These are phyloP conservation scores for Astreopora myriophthalma DNA, from an alignment of 64 coral and sea anemone species.

Conservation along the genomic window DNA sequence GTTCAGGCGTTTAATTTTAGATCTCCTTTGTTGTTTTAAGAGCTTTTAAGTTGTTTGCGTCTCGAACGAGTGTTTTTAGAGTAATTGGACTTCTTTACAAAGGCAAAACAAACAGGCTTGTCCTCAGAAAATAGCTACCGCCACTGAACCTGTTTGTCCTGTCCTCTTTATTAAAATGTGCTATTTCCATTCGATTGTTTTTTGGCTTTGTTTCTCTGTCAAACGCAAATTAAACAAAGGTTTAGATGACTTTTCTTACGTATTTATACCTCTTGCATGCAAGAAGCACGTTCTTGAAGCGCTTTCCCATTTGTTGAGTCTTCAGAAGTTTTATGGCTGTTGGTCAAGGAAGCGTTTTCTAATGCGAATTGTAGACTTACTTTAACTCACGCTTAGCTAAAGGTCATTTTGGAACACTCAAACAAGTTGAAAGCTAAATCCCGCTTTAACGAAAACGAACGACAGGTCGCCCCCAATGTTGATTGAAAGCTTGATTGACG, in stretches of 20 bases:
- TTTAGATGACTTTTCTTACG: background rate
- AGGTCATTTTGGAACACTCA: background rate
- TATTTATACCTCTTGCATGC: background rate
- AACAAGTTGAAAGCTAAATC: background rate
- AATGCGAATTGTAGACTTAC: background rate
- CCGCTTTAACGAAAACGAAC: background rate
- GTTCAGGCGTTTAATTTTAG: conserved; percentile 32
- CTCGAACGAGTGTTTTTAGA: conserved; percentile 4
- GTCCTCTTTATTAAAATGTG: background rate
- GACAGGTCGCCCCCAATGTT: background rate
- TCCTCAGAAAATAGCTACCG: background rate
- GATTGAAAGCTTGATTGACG: background rate
- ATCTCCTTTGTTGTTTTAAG: conserved; percentile 13
- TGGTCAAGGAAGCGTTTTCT: background rate
- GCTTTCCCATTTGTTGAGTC: background rate
- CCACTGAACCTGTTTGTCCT: background rate
- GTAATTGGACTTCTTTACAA: background rate
- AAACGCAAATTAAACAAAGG: background rate
- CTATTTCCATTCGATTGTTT: background rate
- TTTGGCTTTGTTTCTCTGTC: background rate
- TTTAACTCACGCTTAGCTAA: background rate
- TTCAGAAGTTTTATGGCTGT: background rate
- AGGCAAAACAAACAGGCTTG: background rate
- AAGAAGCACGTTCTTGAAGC: background rate
- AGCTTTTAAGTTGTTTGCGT: conserved; percentile 1